A percentile compares a stretch with the other conserved stretches of the same genome.
phyloP scores from a whole-genome alignment of 2,797 vertebrate genomes.

The Scarus forsteni region DNA sequence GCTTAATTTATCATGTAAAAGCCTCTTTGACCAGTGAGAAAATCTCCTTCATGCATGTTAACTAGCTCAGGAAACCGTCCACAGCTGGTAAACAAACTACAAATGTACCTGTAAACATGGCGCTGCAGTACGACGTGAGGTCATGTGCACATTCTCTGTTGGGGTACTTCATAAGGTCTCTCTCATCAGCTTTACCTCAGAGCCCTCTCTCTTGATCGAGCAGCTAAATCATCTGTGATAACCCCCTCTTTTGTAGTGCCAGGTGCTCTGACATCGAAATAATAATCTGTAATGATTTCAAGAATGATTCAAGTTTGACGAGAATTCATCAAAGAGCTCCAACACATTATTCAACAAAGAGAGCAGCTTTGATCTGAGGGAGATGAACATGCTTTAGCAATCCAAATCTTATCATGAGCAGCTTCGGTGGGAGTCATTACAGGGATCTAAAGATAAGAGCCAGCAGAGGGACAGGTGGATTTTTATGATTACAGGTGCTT shows the following conservation, averaged over 20 bases:
- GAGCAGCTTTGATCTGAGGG: constrained; percentile 75
- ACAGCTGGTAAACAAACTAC: no score
- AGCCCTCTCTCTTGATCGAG: constrained; percentile 44
- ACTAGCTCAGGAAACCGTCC: no score
- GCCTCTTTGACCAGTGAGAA: no score
- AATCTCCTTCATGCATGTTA: no score
- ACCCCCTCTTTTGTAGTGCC: constrained; percentile 70
- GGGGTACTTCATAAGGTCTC: neutral
- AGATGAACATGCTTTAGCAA: constrained; percentile 79
- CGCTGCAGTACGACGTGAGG: no score
- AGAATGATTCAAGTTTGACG: constrained; percentile 63
- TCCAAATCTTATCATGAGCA: constrained; percentile 71
- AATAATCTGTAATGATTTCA: constrained; percentile 56
- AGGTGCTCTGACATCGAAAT: constrained; percentile 45
- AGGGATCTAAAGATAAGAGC: constrained; percentile 43
- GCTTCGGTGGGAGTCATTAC: constrained; percentile 66
- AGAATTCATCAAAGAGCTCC: constrained; percentile 73
- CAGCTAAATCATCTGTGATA: constrained; percentile 68
- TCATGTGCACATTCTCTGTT: no score
- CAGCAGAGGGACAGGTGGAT: constrained; percentile 57
- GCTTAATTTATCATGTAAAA: no score
- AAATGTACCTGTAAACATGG: no score
- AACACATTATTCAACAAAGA: constrained; percentile 47
- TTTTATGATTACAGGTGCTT: constrained; percentile 26
- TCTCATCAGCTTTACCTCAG: neutral